Conservation (phyloP, 2,797 vertebrate species). For the Helarctos malayanus region DNA sequence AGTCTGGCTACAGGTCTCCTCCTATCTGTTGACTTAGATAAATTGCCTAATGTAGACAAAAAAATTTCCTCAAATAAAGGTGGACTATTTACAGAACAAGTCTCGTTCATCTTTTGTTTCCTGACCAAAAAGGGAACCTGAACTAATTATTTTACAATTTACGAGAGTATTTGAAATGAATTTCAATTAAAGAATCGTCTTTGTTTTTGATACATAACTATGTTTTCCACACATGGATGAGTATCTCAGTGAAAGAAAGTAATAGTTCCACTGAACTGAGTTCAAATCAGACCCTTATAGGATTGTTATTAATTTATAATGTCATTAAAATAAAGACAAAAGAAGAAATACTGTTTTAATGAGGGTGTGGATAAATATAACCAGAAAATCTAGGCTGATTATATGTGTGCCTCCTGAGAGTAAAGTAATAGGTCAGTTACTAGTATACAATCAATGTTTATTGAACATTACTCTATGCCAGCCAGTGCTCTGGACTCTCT, state of each 20-base stretch:
- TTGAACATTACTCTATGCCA: neutral
- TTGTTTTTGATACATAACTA: conserved; percentile 34
- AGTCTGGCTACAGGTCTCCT: neutral
- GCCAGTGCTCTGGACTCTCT: neutral
- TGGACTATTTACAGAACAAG: neutral
- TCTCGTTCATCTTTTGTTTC: conserved; percentile 1
- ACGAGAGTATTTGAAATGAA: conserved; percentile 17
- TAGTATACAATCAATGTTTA: neutral
- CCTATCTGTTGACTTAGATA: neutral
- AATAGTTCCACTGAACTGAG: neutral
- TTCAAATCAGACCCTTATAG: conserved; percentile 8
- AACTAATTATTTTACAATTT: conserved; percentile 37
- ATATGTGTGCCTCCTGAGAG: conserved; percentile 3
- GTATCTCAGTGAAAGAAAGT: neutral
- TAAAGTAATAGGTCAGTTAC: conserved; percentile 22
- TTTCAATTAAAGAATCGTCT: neutral
- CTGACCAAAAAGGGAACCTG: neutral
- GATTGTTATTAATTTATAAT: conserved; percentile 44
- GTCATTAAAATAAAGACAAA: conserved; percentile 57
- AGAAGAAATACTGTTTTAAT: conserved; percentile 25
- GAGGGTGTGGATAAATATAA: neutral
- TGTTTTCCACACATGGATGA: neutral
- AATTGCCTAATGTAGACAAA: neutral
- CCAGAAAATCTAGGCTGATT: conserved; percentile 10
- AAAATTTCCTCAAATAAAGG: conserved; percentile 41